A percentile compares a stretch with the other conserved stretches of the same genome.
Evolutionary conservation across 2,888 invertebrate genomes (phyloP).

Genomic region (Synanthedon vespiformis): DNA sequence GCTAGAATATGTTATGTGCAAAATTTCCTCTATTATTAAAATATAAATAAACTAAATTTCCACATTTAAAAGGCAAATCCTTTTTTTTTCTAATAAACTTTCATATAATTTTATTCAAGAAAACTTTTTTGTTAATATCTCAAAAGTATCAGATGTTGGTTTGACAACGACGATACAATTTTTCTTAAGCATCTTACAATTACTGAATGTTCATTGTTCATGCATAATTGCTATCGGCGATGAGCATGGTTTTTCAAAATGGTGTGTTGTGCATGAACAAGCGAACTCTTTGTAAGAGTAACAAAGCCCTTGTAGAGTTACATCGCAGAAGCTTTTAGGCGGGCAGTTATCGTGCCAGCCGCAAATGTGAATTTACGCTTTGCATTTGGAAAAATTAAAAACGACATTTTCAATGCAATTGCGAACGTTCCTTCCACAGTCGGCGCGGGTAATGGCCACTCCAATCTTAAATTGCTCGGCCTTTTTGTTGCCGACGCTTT

Average conservation of each 20-base stretch:
- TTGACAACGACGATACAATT: no score
- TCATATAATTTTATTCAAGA: no score
- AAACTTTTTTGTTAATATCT: no score
- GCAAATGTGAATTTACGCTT: slow-evolving; percentile 62
- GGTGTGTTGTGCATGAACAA: slow-evolving; percentile 30
- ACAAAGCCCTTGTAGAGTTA: slow-evolving; percentile 49
- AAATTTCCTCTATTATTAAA: no score
- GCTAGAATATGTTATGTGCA: no score
- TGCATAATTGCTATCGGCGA: no score
- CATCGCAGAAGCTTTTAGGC: slow-evolving; percentile 57
- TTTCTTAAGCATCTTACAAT: no score
- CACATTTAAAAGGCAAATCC: no score
- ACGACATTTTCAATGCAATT: slow-evolving; percentile 64
- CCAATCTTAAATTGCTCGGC: slow-evolving; percentile 52
- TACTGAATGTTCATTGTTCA: no score
- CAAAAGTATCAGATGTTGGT: no score
- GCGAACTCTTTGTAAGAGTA: slow-evolving; percentile 53
- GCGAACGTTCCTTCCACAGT: slow-evolving; percentile 54
- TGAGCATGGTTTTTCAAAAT: slow-evolving; percentile 48
- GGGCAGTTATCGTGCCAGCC: slow-evolving; percentile 51
- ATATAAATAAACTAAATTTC: no score
- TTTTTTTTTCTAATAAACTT: no score
- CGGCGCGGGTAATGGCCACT: slow-evolving; percentile 63
- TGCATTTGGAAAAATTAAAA: slow-evolving; percentile 66
- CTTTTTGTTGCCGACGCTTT: slow-evolving; percentile 46